A percentile compares a stretch with the other conserved stretches of the same genome.
These are phyloP conservation scores for Oryctes rhinoceros DNA, from an alignment of 1,140 invertebrate genomes.

Conservation along the genomic window DNA sequence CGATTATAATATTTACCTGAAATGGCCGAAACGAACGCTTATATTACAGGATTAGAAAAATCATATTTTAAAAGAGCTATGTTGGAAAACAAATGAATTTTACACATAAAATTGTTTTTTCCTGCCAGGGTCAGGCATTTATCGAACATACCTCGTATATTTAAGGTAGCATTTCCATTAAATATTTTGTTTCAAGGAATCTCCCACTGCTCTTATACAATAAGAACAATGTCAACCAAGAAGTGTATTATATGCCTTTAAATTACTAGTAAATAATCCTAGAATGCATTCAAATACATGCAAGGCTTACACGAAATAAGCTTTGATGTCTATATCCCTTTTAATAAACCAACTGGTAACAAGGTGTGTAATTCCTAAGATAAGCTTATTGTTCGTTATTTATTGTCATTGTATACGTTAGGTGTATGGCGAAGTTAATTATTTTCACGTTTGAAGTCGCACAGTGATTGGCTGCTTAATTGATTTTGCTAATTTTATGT, in stretches of 20 bases:
- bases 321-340: neutral
- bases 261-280: neutral
- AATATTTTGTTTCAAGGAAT: no score
- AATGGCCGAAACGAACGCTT: no score
- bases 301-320: neutral
- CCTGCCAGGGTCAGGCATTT: no score
- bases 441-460: constrained; percentile 8
- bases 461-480: neutral
- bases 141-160: no score
- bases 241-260: neutral
- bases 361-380: neutral
- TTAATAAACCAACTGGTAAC: neutral
- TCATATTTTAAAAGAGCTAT: no score
- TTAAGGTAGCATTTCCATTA: no score
- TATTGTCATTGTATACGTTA: constrained; percentile 1
- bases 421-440: neutral
- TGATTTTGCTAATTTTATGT: constrained; percentile 13
- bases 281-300: neutral
- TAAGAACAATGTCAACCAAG: no score
- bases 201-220: no score
- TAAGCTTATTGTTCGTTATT: constrained; percentile 30
- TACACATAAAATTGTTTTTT: no score
- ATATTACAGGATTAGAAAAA: no score
- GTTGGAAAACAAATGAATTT: no score
- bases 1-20: no score